Base-by-base conservation (phyloP, 2,797 vertebrate species). In the Clamator glandarius region DNA sequence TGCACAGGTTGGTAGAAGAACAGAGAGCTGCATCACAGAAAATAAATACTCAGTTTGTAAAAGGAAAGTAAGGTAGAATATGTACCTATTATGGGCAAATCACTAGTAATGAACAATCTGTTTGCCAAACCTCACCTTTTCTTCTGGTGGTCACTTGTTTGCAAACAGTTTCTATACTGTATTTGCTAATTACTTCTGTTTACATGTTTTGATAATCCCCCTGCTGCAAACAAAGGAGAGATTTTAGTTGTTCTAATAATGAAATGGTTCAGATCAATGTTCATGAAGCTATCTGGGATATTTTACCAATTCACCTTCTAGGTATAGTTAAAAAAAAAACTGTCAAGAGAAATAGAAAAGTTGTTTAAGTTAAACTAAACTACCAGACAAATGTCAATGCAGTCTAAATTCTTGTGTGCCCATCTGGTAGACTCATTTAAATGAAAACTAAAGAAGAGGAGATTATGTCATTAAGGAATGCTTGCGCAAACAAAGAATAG, bases 361-460 rank as follows among this genome's bases (percentile, higher is more conserved):
- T 31, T 61, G 15, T 64, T 93, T 44, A 84, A 86, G 21, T 68
- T 68, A 85, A 94, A 69, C 79, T n/a, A 86, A 86, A 66, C 62
- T 78, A 46, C 66, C 67, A 92, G 66, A n/a, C 42, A 19, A 79
- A 36, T 63, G n/a, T 73, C 59, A 66, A 13, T 23, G 14, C 35
- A 76, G 64, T 59, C 72, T 79, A 52, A 76, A 76, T 89, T 90
- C 78, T 79, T 80, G 10, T 67, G 18, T 77, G 59, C 57, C 87
- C 63, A 79, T 87, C 89, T 90, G 78, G 51, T 70, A 92, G 73
- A 89, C 42, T 89, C 39, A 79, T 96, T 86, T 78, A 90, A 95
- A 75, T 26, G 84, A 81, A 91, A 80, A 29, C 17, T 62, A n/a
- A 85, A 88, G 67, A 77, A 39, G 44, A 89, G 23, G 57, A 35